Base-by-base conservation (phyloP, 92 coral and sea anemone genomes). In the Phenganax marumi region DNA sequence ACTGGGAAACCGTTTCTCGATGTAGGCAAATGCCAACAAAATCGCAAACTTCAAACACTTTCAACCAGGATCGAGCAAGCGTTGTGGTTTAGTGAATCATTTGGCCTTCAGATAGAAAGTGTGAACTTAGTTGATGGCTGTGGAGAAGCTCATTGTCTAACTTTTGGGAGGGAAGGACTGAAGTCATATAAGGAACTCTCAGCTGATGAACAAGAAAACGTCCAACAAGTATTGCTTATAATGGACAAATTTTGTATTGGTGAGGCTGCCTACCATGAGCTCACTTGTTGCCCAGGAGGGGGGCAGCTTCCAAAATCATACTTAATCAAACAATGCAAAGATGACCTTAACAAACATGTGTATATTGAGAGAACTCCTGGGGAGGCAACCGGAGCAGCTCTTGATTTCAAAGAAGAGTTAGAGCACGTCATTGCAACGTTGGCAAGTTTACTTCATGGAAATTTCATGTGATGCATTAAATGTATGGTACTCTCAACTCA, bases 291-390 rank as follows among this genome's bases (percentile, higher is more conserved):
- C 18, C 53, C 17, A 33, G 76, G 76, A 7, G 76, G 76, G 18
- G 76, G n/a, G 54, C 11, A 48, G 10, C 76, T 33, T 7, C 76
- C 76, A 70, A 70, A 23, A 43, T 70, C 76, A 7, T 70, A 70
- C 76, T n/a, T 70, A n/a, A n/a, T 70, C 2, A 70, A 70, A n/a
- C 54, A 70, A 43, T 70, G 76, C 54, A 70, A 70, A n/a, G 76
- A 70, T 33, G 76, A 70, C 39, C 74, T 68, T 33, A 68, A 68
- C 46, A 68, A 68, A 17, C 74, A 8, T 21, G 10, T 68, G 8
- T 68, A 33, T 22, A 68, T 68, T 68, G 74, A 68, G 46, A 68
- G 46, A 68, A 68, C 74, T 21, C 74, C 74, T 68, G 74, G 74
- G 17, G 8, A 33, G 8, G 74, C 74, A 21, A 68, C 6, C 17